phyloP scores from a whole-genome alignment of 1,140 invertebrate species.

The Phenacoccus solenopsis region DNA sequence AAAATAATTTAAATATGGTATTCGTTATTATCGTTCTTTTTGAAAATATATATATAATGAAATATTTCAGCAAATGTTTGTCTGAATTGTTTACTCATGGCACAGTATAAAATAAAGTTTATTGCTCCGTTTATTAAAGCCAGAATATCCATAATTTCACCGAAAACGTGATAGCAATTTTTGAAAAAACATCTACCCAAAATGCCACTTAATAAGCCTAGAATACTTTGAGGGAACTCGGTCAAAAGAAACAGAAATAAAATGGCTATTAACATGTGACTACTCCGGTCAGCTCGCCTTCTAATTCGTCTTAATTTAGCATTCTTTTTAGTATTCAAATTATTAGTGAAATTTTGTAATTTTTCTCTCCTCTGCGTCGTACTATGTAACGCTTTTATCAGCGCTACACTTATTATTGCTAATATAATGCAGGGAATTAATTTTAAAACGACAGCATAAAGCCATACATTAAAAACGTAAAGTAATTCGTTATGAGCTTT shows the following conservation, averaged over 20 bases:
- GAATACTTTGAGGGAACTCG: constrained; percentile 72
- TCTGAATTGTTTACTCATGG: constrained; percentile 93
- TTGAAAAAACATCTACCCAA: constrained; percentile 57
- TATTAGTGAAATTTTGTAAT: not conserved
- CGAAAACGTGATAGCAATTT: constrained; percentile 58
- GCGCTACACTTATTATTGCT: constrained; percentile 50
- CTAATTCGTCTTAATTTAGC: constrained; percentile 6
- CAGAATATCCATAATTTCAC: constrained; percentile 78
- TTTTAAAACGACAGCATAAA: constrained; percentile 75
- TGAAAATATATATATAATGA: not conserved
- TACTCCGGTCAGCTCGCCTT: constrained; percentile 69
- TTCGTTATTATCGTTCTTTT: not conserved
- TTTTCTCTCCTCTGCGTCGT: not conserved
- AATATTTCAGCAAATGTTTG: constrained; percentile 65
- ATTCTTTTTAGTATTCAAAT: not conserved
- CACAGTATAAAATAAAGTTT: constrained; percentile 96
- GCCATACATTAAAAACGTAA: constrained; percentile 60
- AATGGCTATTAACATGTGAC: constrained; percentile 83
- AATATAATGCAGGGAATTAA: constrained; percentile 68
- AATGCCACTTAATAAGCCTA: constrained; percentile 59
- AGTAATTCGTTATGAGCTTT: constrained; percentile 36
- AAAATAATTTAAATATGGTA: constrained; percentile 8
- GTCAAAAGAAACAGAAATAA: constrained; percentile 77
- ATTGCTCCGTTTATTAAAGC: constrained; percentile 91
- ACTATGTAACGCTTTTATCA: not conserved